These are phyloP conservation scores for Spilosoma lubricipeda DNA, from an alignment of 2,888 invertebrate species.

Conservation along the genomic window DNA sequence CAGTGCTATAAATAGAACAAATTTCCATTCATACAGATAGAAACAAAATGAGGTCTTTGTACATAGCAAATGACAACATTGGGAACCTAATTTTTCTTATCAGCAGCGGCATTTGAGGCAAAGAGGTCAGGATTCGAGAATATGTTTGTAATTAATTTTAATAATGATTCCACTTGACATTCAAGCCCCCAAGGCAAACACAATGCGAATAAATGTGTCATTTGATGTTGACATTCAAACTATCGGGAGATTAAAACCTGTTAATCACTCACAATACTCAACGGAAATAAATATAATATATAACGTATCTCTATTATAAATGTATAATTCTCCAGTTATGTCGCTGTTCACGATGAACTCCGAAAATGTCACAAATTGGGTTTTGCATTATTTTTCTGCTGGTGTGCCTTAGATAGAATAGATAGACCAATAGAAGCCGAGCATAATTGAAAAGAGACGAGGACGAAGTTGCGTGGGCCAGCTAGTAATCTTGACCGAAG, in stretches of 20 bases:
- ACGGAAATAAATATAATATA: neutral
- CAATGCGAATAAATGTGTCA: neutral
- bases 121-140: conserved; percentile 14
- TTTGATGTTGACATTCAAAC: neutral
- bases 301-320: no score
- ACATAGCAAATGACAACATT: neutral
- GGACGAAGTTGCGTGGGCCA: no score
- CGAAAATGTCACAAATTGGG: no score
- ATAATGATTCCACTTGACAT: neutral
- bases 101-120: conserved; percentile 13
- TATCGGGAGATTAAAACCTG: neutral
- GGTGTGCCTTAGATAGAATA: no score
- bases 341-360: no score
- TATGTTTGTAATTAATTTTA: neutral
- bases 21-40: neutral
- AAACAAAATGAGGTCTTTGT: neutral
- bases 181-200: neutral
- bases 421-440: no score
- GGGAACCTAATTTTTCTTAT: conserved; percentile 2
- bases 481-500: no score
- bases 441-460: no score
- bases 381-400: no score
- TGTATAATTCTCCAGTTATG: no score
- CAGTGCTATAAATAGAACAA: neutral
- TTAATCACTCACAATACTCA: neutral